Evolutionary conservation across 2,113 vertebrate genomes (phyloP).

Genomic region (Cygnus buccinator): DNA sequence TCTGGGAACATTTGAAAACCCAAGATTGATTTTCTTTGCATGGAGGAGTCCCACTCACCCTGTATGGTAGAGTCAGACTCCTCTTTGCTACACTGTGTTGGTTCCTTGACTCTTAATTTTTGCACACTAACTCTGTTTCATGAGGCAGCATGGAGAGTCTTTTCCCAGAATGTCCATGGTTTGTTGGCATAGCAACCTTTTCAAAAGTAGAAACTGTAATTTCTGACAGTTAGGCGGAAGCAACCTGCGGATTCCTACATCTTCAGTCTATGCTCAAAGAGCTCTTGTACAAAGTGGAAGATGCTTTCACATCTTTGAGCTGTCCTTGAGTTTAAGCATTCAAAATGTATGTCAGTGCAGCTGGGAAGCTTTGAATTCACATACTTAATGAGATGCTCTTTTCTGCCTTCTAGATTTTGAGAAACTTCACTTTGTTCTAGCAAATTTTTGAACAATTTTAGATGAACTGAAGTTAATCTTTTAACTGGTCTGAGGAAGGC

Average conservation of each 20-base stretch:
- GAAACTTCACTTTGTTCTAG: background rate
- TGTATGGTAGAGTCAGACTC: background rate
- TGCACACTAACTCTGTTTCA: background rate
- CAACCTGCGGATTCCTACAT: background rate
- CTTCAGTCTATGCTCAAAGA: background rate
- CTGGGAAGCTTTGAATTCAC: background rate
- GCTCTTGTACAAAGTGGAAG: background rate
- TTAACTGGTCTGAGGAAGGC: background rate
- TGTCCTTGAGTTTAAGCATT: background rate
- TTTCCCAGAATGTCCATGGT: background rate
- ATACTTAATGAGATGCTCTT: background rate
- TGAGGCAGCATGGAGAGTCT: background rate
- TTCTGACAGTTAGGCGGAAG: background rate
- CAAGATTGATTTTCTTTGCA: background rate
- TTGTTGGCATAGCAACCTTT: background rate
- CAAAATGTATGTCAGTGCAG: background rate
- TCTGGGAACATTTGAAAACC: background rate
- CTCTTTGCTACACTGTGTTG: fast-evolving
- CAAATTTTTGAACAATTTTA: background rate
- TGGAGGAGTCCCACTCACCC: background rate
- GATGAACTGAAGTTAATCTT: background rate
- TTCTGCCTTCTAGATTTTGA: background rate
- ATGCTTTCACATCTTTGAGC: background rate
- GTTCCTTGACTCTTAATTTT: background rate
- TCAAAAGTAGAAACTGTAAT: background rate